Evolutionary conservation across 2,113 vertebrate genomes (phyloP).

Genomic region (Indicator maculatus): DNA sequence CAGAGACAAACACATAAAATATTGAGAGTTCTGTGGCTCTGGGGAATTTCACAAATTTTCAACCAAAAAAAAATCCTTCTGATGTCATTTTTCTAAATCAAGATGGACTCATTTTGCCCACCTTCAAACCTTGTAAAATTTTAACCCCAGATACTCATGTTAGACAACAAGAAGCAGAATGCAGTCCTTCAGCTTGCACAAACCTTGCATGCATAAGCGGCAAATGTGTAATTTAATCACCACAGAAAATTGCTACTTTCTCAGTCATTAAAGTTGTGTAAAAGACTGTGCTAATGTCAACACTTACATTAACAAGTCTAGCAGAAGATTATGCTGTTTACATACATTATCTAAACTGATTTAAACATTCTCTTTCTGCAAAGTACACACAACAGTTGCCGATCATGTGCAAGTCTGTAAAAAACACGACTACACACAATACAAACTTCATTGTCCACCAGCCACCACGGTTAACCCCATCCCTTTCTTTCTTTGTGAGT

Average conservation of each 20-base stretch:
- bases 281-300: constrained; percentile 59
- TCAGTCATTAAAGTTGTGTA: constrained; percentile 59
- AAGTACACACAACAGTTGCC: neutral
- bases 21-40: neutral
- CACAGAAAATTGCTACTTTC: constrained; percentile 52
- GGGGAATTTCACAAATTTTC: neutral
- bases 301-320: constrained; percentile 65
- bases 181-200: constrained; percentile 6
- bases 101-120: neutral
- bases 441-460: neutral
- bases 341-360: constrained; percentile 59
- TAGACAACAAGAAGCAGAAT: neutral
- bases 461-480: neutral
- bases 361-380: constrained; percentile 50
- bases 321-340: constrained; percentile 63
- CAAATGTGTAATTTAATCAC: constrained; percentile 51
- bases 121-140: neutral
- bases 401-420: neutral
- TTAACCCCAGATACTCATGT: neutral
- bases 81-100: neutral
- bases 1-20: constrained; percentile 16
- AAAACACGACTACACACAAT: neutral
- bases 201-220: neutral
- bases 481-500: neutral
- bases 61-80: neutral